phyloP scores from a whole-genome alignment of 2,113 vertebrate genomes.

The Varanus komodoensis region DNA sequence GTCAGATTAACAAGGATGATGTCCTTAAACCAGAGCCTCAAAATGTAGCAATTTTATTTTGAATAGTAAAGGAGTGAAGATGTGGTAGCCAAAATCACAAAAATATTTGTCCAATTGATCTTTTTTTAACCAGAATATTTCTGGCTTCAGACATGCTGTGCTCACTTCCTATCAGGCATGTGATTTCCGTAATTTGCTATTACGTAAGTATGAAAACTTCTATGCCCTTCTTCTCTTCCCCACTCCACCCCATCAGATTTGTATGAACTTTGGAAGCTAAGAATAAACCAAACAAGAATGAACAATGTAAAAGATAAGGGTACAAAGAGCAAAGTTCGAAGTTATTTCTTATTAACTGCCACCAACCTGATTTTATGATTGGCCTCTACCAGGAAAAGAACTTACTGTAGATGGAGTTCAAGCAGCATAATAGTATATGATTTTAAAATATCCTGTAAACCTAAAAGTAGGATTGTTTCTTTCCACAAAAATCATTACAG shows the following conservation, averaged over 20 bases:
- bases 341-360: slow-evolving; percentile 5
- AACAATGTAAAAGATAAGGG: slow-evolving; percentile 16
- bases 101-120: background rate
- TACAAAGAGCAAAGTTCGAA: slow-evolving; percentile 11
- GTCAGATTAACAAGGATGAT: background rate
- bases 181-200: background rate
- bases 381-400: background rate
- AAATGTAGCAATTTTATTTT: background rate
- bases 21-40: background rate
- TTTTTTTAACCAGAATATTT: background rate
- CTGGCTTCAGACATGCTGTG: background rate
- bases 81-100: background rate
- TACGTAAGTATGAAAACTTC: too few relatives aligned
- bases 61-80: background rate
- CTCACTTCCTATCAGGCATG: background rate
- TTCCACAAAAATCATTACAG: too few relatives aligned
- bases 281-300: slow-evolving; percentile 21
- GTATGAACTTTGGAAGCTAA: slow-evolving; percentile 22
- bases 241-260: background rate
- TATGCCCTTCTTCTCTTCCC: background rate
- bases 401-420: background rate
- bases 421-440: background rate
- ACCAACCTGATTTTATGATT: background rate
- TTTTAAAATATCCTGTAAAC: background rate
- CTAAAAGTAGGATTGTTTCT: background rate